A percentile compares a stretch with the other conserved stretches of the same genome.
These are phyloP conservation scores for Anguilla anguilla DNA, from an alignment of 2,797 vertebrate genomes.

Conservation along the genomic window DNA sequence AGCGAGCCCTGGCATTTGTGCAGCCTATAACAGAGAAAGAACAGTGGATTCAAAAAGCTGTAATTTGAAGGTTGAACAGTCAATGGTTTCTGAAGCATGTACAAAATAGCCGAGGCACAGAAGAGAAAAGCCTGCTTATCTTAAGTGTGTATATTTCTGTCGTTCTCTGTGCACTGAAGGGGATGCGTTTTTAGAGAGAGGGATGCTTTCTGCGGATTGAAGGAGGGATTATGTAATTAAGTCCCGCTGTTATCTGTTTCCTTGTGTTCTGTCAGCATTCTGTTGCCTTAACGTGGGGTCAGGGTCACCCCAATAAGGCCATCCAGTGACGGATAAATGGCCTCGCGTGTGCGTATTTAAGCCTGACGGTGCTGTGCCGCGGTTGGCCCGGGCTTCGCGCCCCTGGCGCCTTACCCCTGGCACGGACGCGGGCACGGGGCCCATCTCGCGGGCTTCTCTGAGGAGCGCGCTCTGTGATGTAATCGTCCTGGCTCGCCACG, in stretches of 20 bases:
- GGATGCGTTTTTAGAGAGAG: not conserved
- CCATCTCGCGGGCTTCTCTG: not conserved
- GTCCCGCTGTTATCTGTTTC: not conserved
- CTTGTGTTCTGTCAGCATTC: not conserved
- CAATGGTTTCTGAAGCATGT: not conserved
- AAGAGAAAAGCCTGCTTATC: not conserved
- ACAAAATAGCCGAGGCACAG: not conserved
- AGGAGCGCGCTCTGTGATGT: not conserved
- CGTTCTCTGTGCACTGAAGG: not conserved
- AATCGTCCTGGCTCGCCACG: not conserved
- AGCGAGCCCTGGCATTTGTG: not conserved
- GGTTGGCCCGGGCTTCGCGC: not conserved
- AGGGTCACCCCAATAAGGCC: not conserved
- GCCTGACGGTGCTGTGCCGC: not conserved
- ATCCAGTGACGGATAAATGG: not conserved
- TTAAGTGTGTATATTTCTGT: not conserved
- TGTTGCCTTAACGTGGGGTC: not conserved
- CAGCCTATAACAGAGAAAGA: not conserved
- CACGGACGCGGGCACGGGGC: not conserved
- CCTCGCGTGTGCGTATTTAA: not conserved
- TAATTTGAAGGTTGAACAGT: not conserved
- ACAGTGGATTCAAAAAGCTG: not conserved
- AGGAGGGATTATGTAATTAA: not conserved
- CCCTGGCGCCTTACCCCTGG: not conserved
- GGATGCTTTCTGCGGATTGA: not conserved